A percentile compares a stretch with the other conserved stretches of the same genome.
Evolutionary conservation across 2,888 invertebrate genomes (phyloP).

Genomic region (Liodrosophila aerea): DNA sequence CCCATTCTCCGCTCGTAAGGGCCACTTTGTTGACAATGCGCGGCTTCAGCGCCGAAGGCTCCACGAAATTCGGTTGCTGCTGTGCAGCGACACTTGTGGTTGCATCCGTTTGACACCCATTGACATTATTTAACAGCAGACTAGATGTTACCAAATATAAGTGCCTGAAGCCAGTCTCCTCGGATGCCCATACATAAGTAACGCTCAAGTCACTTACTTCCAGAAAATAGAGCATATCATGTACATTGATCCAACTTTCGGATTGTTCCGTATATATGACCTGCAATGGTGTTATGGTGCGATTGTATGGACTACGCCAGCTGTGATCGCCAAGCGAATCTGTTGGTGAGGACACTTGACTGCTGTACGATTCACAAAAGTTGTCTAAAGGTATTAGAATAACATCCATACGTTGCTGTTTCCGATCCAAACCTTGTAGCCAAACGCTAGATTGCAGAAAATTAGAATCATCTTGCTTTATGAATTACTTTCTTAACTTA

Average conservation of each 20-base stretch:
- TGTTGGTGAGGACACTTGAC: constrained; percentile 82
- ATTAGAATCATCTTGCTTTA: background rate
- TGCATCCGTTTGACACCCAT: constrained; percentile 82
- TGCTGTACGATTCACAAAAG: constrained; percentile 85
- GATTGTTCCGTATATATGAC: constrained; percentile 84
- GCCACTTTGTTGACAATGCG: constrained; percentile 87
- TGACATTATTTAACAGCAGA: constrained; percentile 80
- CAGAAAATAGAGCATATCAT: constrained; percentile 93
- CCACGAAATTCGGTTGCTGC: constrained; percentile 70
- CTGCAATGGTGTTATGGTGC: constrained; percentile 80
- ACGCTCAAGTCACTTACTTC: constrained; percentile 83
- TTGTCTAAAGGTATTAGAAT: constrained; percentile 91
- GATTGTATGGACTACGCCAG: constrained; percentile 81
- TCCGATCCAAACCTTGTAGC: constrained; percentile 94
- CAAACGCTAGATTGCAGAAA: constrained; percentile 88
- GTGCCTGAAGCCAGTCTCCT: constrained; percentile 94
- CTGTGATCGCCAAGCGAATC: constrained; percentile 80
- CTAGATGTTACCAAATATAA: constrained; percentile 90
- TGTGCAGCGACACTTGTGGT: constrained; percentile 45
- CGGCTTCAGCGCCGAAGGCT: constrained; percentile 83
- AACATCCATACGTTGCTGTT: constrained; percentile 92
- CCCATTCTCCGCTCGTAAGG: constrained; percentile 96
- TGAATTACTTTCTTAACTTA: constrained; percentile 83
- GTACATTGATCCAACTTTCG: constrained; percentile 96
- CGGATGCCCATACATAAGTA: constrained; percentile 95